Conservation (phyloP, 2,797 vertebrate genomes). For the Cossypha caffra region DNA sequence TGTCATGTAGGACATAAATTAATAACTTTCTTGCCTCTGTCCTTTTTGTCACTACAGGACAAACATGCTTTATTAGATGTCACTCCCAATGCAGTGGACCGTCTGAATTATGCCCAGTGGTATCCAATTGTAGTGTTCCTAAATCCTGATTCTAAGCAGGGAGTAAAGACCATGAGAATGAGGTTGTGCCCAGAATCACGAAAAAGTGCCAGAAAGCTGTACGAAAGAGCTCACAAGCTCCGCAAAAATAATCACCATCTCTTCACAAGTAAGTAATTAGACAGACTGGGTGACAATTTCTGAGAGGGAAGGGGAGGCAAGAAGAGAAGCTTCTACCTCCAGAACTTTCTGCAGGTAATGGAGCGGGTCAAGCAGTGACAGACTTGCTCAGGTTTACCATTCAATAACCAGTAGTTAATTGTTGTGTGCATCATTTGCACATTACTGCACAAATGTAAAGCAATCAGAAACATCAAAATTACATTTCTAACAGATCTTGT, state of each 20-base stretch:
- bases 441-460: not conserved
- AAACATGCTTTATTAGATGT: slow-evolving; percentile 98
- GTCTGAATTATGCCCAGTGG: slow-evolving; percentile 99
- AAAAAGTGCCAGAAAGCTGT: slow-evolving; percentile 96
- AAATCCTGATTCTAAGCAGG: slow-evolving; percentile 97
- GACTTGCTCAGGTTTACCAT: not conserved
- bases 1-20: fast-evolving
- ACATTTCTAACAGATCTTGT: not conserved
- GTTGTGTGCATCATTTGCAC: not conserved
- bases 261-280: slow-evolving; percentile 90
- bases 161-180: slow-evolving; percentile 98
- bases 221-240: slow-evolving; percentile 96
- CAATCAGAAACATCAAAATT: not conserved
- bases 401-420: not conserved
- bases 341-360: not conserved
- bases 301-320: not conserved
- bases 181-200: slow-evolving; percentile 94
- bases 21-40: not conserved
- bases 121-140: slow-evolving; percentile 98
- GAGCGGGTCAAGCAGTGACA: not conserved
- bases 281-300: not conserved
- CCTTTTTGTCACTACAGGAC: slow-evolving; percentile 80
- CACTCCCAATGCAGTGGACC: slow-evolving; percentile 96
- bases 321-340: not conserved
- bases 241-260: slow-evolving; percentile 99